Evolutionary conservation across 2,888 invertebrate species (phyloP), one percentile per base, ranked within the genome.

Genomic region (Synergus umbraculus): DNA sequence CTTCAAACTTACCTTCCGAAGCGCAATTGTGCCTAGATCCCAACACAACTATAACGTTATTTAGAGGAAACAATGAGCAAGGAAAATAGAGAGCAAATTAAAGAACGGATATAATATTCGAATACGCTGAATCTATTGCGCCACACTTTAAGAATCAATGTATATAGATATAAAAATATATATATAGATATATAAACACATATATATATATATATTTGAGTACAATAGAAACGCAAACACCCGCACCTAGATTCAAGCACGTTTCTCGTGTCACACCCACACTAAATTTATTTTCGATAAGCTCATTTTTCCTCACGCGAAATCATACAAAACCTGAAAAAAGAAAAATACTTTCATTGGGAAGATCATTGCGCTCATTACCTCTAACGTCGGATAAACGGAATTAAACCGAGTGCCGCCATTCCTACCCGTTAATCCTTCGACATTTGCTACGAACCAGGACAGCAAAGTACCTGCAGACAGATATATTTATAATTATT

Each of bases 1-100:
- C 91, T 91, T 91, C 88, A 90, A 89, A 89, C 87, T 88, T 88
- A 89, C 89, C 89, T 90, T 89, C 86, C 87, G 88, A 90, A 90
- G 91, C 89, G 90, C 90, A 91, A 90, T 91, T 90, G 91, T 91
- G 91, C 91, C 91, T 90, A 90, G 78, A 78, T 76, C 54, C 76
- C 63, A 64, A 73, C 49, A 63, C 78, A 78, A 76, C 54, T 78
- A 65, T 81, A 82, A 81, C 79, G 37, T 81, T 81, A 79, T 82
- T 82, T 82, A 81, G 78, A 78, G 76, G 80, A 82, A 77, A 78
- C 54, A 80, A 60, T 78, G 76, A 76, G 63, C 65, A 64, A 44
- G 77, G 46, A 60, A 58, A 64, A 77, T 60, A 49, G 15, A 69
- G 58, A 81, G 65, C 46, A 77, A 78, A 63, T 63, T 65, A 76